phyloP scores from a whole-genome alignment of 1,140 invertebrate genomes.

The Leptinotarsa lineolata region DNA sequence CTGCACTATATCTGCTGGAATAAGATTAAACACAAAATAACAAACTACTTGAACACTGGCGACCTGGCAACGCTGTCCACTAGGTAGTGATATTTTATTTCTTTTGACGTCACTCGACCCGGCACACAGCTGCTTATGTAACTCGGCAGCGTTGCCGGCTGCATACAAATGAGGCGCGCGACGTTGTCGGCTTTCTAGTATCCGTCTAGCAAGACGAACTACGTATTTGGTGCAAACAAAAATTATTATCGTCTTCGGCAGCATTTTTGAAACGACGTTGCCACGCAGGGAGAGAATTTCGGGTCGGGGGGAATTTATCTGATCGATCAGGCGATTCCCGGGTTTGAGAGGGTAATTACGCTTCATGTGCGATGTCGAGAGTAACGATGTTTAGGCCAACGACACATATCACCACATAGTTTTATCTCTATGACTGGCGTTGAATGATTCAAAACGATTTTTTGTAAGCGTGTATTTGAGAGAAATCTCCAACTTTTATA shows the following conservation, averaged over 20 bases:
- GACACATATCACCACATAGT: too few relatives aligned
- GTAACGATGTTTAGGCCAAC: too few relatives aligned
- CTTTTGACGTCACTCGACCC: slow-evolving; percentile 49
- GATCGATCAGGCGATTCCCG: not conserved
- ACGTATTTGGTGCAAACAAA: slow-evolving; percentile 14
- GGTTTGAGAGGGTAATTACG: too few relatives aligned
- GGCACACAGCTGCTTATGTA: slow-evolving; percentile 53
- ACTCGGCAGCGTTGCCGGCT: slow-evolving; percentile 41
- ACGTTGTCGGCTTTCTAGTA: slow-evolving; percentile 36
- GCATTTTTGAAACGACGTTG: not conserved
- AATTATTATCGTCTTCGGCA: slow-evolving; percentile 9
- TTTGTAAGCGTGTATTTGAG: too few relatives aligned
- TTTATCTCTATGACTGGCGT: too few relatives aligned
- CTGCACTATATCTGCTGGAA: too few relatives aligned
- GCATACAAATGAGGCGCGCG: slow-evolving; percentile 20
- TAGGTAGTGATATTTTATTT: slow-evolving; percentile 18
- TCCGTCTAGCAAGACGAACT: slow-evolving; percentile 6
- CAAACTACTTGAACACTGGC: too few relatives aligned
- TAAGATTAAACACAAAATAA: too few relatives aligned
- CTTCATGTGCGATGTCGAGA: too few relatives aligned
- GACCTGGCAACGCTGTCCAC: not conserved
- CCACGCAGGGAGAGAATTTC: not conserved
- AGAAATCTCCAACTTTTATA: too few relatives aligned
- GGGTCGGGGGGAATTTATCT: not conserved
- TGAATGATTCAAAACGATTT: too few relatives aligned